Base-by-base conservation (phyloP, 2,113 vertebrate species). In the Vicugna pacos region DNA sequence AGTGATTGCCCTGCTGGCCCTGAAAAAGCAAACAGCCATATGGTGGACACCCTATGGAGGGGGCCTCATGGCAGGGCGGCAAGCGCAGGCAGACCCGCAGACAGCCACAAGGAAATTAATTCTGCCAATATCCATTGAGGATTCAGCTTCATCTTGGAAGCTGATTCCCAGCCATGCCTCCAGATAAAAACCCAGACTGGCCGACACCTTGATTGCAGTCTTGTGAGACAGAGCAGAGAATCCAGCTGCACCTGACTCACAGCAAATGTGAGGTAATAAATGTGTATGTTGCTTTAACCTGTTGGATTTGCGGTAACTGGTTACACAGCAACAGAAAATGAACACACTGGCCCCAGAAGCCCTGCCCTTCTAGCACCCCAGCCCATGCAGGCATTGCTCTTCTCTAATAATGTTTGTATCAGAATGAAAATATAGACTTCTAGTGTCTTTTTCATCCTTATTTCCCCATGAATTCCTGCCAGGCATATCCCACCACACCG, bases 321-420 rank as follows among this genome's bases (percentile, higher is more conserved):
- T 81, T 92, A 85, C 10, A 70, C 4, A 93, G 75, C 26, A 94
- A 82, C 35, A 67, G 42, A 46, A 96, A 95, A 75, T 35, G n/a
- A 72, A 69, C 26, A 91, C 22, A 73, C 1, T 6, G 19, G 58
- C 35, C 76, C 8, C 22, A 70, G n/a, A 20, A 64, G 48, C 54
- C 69, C 64, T 79, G 12, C 28, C 50, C 42, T 42, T 94, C 87
- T 46, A 72, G n/a, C 50, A 62, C 11, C 11, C 20, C 48, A 54
- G 38, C 67, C 48, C 65, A 76, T n/a, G 22, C 19, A 85, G 48
- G 65, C 48, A 79, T 42, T 56, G 35, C 75, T 32, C 20, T 70
- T 90, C 38, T 80, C 58, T 48, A 91, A 50, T 65, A 50, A 16
- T 69, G 91, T 90, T 91, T 72, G 35, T 67, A 84, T 70, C 64